A percentile compares a stretch with the other conserved stretches of the same genome.
These are phyloP conservation scores for Dromas ardeola DNA, from an alignment of 2,113 vertebrate genomes.

Conservation along the genomic window DNA sequence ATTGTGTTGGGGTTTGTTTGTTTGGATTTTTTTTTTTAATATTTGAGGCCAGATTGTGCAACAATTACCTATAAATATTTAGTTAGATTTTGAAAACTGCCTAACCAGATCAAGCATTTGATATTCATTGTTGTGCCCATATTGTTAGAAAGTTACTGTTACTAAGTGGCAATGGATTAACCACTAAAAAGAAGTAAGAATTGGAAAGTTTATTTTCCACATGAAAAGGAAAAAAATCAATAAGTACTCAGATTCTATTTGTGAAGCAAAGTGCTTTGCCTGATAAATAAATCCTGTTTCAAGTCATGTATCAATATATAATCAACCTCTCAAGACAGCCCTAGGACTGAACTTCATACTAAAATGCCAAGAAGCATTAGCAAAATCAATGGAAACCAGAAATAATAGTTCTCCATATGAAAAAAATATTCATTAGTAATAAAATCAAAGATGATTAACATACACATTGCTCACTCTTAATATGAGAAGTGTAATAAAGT, in stretches of 20 bases:
- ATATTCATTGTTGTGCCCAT: background rate
- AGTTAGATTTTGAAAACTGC: background rate
- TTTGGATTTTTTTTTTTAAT: too few relatives aligned
- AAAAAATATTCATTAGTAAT: background rate
- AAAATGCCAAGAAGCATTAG: background rate
- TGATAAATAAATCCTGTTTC: constrained; percentile 50
- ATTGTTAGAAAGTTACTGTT: background rate
- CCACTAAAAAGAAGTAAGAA: constrained; percentile 52
- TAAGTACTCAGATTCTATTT: constrained; percentile 43
- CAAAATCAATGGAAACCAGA: background rate
- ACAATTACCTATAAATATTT: background rate
- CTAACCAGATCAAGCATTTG: background rate
- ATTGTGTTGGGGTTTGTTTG: too few relatives aligned
- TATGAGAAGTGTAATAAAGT: background rate
- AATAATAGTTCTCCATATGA: background rate
- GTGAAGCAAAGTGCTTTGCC: constrained; percentile 34
- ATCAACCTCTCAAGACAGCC: background rate
- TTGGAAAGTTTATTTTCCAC: constrained; percentile 34
- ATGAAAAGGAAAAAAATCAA: constrained; percentile 43
- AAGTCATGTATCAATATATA: background rate
- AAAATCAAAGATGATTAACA: background rate
- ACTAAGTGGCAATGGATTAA: constrained; percentile 11
- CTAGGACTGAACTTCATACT: background rate
- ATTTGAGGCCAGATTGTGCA: background rate
- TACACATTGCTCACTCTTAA: background rate